Percentiles rank a stretch among this genome's conserved stretches.
Evolutionary conservation across 2,797 vertebrate genomes (phyloP).

Genomic region (Sebastes vulpes): DNA sequence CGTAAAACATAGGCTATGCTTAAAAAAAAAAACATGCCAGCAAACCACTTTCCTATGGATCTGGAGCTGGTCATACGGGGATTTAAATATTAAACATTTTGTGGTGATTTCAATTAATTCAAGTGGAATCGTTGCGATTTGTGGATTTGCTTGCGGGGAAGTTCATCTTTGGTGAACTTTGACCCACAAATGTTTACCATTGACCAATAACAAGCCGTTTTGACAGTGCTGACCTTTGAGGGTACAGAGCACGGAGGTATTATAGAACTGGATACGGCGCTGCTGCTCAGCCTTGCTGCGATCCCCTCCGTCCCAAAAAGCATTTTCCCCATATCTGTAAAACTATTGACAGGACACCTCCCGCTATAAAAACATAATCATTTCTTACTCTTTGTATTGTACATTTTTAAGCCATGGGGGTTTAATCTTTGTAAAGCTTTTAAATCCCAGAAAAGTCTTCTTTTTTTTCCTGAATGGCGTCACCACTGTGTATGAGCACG

Average conservation of each 20-base stretch:
- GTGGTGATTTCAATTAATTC: background rate
- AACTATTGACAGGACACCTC: background rate
- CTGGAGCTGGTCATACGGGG: background rate
- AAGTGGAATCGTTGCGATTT: fast-evolving
- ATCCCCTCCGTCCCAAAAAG: background rate
- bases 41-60: fast-evolving
- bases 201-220: background rate
- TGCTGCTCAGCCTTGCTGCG: too few relatives aligned
- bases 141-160: background rate
- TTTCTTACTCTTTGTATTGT: background rate
- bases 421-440: background rate
- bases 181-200: background rate
- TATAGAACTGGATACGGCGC: too few relatives aligned
- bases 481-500: background rate
- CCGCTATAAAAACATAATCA: too few relatives aligned
- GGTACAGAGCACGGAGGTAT: too few relatives aligned
- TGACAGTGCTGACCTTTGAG: background rate
- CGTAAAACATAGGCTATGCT: background rate
- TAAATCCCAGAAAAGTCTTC: too few relatives aligned
- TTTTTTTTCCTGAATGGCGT: background rate
- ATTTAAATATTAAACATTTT: background rate
- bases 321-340: background rate
- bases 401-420: background rate
- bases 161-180: background rate
- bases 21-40: background rate